Evolutionary conservation across 2,888 invertebrate species (phyloP), one percentile per base, ranked within the genome.

Genomic region (Pelosia muscerda): DNA sequence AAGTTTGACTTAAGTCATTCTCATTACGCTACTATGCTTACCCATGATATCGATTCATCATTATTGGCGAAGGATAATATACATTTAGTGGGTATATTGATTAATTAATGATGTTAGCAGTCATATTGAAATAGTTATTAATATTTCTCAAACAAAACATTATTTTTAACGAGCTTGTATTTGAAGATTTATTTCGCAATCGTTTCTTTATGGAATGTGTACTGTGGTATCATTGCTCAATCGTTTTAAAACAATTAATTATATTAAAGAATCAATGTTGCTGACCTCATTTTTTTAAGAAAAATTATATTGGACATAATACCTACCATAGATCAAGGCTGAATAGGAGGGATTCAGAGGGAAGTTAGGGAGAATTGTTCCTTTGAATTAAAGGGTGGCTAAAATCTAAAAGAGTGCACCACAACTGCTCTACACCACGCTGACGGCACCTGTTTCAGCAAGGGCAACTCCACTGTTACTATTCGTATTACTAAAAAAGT

Each of bases 51-150:
- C 6, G n/a, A 49, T 49, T 49, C 19, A n/a, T n/a, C 49, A 49
- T 49, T 55, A 71, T 58, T 63, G 70, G 55, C 38, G 73, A 78
- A 80, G 72, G 65, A 66, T 64, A 57, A 53, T 65, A 56, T 71
- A 49, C 25, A 73, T 68, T 76, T 66, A 61, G 58, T n/a, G n/a
- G n/a, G n/a, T 65, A 65, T 63, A 58, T 58, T 70, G 68, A 72
- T 73, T 73, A 74, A 81, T 78, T 75, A 81, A 71, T 71, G 60
- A 69, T 66, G 68, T 66, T 71, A 61, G 60, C 65, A 73, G 64
- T n/a, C 28, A 72, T 73, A 75, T 72, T 68, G 73, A 62, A 75
- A 72, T 66, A 11, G 63, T 68, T 75, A 68, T 66, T 69, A 72
- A 74, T 80, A 69, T 65, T 72, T 73, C 60, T 70, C 13, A 11